These are phyloP conservation scores for Gymnocypris eckloni DNA, from an alignment of 2,797 vertebrate species.

Conservation along the genomic window DNA sequence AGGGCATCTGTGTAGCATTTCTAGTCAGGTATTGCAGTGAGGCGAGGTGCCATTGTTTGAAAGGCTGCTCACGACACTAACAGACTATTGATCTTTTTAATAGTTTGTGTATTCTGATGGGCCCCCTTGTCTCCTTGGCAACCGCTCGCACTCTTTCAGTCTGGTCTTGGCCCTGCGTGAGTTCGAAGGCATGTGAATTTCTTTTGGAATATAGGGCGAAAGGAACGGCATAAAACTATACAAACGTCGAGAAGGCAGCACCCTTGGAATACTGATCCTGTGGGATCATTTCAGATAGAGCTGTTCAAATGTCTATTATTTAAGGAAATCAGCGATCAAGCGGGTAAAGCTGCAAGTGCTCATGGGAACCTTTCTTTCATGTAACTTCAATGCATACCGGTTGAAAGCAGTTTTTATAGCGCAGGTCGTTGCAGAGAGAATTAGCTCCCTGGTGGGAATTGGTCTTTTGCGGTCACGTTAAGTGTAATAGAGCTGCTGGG, in stretches of 20 bases:
- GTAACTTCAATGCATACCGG: constrained; percentile 24
- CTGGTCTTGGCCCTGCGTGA: constrained; percentile 9
- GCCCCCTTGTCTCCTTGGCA: constrained; percentile 74
- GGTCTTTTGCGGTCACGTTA: constrained; percentile 22
- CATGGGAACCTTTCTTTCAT: constrained; percentile 32
- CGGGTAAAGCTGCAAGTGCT: constrained; percentile 10
- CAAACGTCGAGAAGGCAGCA: constrained; percentile 12
- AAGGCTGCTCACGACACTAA: constrained; percentile 64
- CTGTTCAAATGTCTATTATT: constrained; percentile 24
- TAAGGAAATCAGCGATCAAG: constrained; percentile 36
- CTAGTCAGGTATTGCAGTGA: constrained; percentile 28
- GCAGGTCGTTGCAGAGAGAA: background rate
- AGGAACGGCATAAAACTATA: constrained; percentile 32
- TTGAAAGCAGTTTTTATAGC: constrained; percentile 28
- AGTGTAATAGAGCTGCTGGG: constrained; percentile 36
- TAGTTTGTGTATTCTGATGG: constrained; percentile 66
- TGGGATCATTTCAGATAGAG: constrained; percentile 20
- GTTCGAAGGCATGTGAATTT: constrained; percentile 38
- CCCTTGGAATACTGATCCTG: constrained; percentile 18
- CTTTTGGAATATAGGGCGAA: constrained; percentile 35
- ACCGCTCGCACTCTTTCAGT: constrained; percentile 59
- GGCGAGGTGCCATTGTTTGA: constrained; percentile 61
- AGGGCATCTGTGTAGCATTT: constrained; percentile 35
- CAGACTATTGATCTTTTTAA: constrained; percentile 67
- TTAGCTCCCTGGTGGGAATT: constrained; percentile 9